These are phyloP conservation scores for Mya arenaria DNA, from an alignment of 1,140 invertebrate genomes.

Conservation along the genomic window DNA sequence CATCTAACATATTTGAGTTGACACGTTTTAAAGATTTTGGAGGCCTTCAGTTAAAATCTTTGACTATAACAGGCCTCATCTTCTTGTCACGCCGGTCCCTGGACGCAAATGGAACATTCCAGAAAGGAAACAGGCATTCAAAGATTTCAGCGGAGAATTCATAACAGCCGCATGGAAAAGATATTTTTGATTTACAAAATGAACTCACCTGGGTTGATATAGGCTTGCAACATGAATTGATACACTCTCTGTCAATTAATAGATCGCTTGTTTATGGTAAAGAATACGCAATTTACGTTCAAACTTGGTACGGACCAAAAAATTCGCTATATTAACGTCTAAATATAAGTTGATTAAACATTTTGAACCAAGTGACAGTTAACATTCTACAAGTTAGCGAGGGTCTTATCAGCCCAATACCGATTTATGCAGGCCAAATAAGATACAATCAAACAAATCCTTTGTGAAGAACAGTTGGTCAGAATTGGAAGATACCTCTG, in stretches of 20 bases:
- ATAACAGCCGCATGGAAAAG: background rate
- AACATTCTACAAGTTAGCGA: too few species aligned
- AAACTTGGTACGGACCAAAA: background rate
- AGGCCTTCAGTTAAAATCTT: background rate
- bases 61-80: background rate
- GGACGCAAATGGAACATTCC: background rate
- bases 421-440: too few species aligned
- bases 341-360: background rate
- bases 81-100: background rate
- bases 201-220: constrained; percentile 4
- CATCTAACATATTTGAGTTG: background rate
- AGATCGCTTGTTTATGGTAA: background rate
- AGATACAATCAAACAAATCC: too few species aligned
- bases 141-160: background rate
- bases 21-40: background rate
- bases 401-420: too few species aligned
- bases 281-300: background rate
- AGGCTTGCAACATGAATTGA: background rate
- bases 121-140: background rate
- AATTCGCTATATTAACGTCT: background rate
- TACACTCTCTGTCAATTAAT: background rate
- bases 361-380: too few species aligned
- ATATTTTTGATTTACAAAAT: background rate
- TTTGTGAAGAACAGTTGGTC: too few species aligned
- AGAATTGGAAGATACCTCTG: too few species aligned